Evolutionary conservation across 1,140 invertebrate genomes (phyloP).

Genomic region (Apolygus lucorum): DNA sequence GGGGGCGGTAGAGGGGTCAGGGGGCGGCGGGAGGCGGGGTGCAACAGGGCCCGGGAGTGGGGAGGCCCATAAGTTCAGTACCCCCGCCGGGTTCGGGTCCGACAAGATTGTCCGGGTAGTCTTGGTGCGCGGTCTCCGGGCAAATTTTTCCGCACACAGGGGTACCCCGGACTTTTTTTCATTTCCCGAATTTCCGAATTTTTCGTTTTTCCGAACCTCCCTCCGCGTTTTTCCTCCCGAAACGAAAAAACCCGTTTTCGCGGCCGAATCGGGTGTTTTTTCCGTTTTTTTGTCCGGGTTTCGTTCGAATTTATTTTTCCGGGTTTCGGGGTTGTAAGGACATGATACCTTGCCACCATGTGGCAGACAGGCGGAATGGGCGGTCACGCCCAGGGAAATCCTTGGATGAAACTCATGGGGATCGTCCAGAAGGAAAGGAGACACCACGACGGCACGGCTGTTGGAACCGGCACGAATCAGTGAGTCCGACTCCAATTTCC

Average conservation of each 20-base stretch:
- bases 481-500: conserved; percentile 18
- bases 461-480: conserved; percentile 31
- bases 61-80: conserved; percentile 1
- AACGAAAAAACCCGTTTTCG: neutral
- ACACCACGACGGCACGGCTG: conserved; percentile 31
- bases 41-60: conserved; percentile 1
- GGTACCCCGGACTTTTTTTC: neutral
- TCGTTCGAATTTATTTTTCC: neutral
- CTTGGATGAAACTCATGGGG: conserved; percentile 73
- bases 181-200: neutral
- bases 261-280: neutral
- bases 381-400: conserved; percentile 61
- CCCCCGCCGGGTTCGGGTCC: neutral
- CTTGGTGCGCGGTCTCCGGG: neutral
- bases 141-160: neutral
- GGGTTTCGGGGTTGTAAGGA: neutral
- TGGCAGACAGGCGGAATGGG: conserved; percentile 70
- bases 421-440: conserved; percentile 66
- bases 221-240: neutral
- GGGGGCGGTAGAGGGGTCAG: neutral
- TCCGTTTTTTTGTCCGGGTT: neutral
- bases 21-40: neutral
- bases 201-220: neutral
- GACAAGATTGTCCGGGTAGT: neutral
- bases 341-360: conserved; percentile 41